Evolutionary conservation across 1,140 invertebrate species (phyloP), one percentile per base, ranked within the genome.

Genomic region (Drosophila neocordata): DNA sequence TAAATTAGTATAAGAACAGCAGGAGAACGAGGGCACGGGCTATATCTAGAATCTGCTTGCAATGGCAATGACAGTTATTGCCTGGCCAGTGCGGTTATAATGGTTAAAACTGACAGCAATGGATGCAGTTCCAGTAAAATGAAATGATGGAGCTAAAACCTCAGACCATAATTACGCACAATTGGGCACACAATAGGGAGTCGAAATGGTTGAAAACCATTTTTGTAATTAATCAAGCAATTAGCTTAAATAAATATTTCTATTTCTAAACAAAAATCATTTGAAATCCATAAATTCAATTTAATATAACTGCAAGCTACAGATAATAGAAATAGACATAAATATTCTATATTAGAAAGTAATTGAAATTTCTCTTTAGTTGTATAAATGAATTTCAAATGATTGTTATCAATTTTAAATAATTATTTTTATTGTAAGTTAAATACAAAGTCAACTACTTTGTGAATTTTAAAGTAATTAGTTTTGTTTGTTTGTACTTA

Each of bases 21-120:
- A 0, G 41, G 8, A 18, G 41, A 15, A 0, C 41, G 15, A 20
- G n/a, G 27, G 7, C 27, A 31, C 4, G 27, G 4, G 5, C 7
- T 6, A 51, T 20, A 18, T 20, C 44, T 15, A 18, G 27, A 15
- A 8, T 15, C 27, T 5, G 53, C 27, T 15, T 27, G 52, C 27
- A 15, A 11, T 35, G 53, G 27, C 53, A 34, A 34, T 55, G 24
- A 34, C 53, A 27, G 53, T 18, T 34, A 34, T 11, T 34, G 27
- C 53, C 53, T 5, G 41, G 41, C 8, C 41, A 48, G 20, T 48
- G 41, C 18, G 41, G 41, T 48, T 20, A 11, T 11, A 4, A 24
- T 34, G 22, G 27, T 34, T 13, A 31, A 35, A 52, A 34, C 52
- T 34, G 52, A 55, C 52, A 34, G 52, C 27, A 15, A 15, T 55